These are phyloP conservation scores for Whitmania pigra DNA, from an alignment of 1,140 invertebrate genomes.

Conservation along the genomic window DNA sequence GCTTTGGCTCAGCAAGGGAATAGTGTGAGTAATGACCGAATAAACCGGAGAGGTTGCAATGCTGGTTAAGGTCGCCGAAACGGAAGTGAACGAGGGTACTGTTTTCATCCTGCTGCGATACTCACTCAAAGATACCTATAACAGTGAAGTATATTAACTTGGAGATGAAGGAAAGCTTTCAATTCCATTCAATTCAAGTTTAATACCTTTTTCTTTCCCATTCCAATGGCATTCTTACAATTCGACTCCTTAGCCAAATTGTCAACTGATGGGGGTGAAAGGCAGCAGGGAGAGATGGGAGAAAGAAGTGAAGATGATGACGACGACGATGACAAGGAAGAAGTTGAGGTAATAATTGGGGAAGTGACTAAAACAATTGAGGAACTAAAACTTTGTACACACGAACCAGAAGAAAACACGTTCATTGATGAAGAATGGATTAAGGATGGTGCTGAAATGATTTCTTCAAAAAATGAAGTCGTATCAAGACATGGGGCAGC, in stretches of 20 bases:
- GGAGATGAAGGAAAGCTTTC: no score
- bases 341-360: background rate
- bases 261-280: background rate
- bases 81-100: background rate
- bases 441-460: no score
- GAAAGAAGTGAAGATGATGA: conserved; percentile 6
- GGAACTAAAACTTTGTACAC: no score
- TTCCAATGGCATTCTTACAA: no score
- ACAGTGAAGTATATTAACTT: no score
- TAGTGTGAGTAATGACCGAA: background rate
- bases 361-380: background rate
- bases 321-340: background rate
- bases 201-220: no score
- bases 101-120: conserved; percentile 9
- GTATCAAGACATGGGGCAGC: no score
- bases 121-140: background rate
- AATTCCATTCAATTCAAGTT: no score
- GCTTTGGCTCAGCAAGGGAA: background rate
- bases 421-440: no score
- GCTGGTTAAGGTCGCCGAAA: background rate
- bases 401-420: no score
- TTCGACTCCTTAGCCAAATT: no score
- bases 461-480: no score
- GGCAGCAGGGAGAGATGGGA: background rate
- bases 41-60: background rate